Evolutionary conservation across 2,797 vertebrate genomes (phyloP).

Genomic region (Chaunax sp.): DNA sequence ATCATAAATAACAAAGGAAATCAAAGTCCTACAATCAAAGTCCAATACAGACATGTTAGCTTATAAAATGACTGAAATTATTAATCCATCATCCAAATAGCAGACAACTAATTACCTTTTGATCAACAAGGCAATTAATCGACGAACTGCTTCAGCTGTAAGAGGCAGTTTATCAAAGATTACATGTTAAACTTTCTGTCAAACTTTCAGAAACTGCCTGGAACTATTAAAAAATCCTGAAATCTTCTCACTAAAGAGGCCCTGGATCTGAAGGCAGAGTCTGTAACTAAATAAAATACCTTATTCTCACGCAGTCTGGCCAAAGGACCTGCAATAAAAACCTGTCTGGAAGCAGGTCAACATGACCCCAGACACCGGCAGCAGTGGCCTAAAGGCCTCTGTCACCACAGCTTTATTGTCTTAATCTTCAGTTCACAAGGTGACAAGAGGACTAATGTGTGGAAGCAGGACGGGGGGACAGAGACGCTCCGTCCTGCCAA

Average conservation of each 20-base stretch:
- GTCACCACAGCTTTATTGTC: constrained; percentile 65
- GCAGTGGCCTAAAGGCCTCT: constrained; percentile 26
- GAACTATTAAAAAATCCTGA: constrained; percentile 5
- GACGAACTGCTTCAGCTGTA: no score
- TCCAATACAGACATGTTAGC: no score
- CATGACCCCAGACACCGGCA: constrained; percentile 27
- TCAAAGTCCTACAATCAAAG: no score
- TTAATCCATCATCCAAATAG: no score
- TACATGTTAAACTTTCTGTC: neutral
- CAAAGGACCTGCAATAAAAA: constrained; percentile 71
- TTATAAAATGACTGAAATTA: no score
- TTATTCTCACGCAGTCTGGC: constrained; percentile 39
- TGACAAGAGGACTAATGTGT: constrained; percentile 13
- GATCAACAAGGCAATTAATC: neutral
- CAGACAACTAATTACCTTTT: no score
- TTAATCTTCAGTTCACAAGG: constrained; percentile 41
- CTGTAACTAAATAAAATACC: constrained; percentile 42
- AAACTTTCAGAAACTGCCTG: neutral
- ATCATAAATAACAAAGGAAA: no score
- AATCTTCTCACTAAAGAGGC: constrained; percentile 13
- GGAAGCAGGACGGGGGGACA: no score
- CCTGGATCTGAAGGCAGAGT: constrained; percentile 20
- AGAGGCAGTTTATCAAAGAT: no score
- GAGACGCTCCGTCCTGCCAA: no score
- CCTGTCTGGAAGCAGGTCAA: constrained; percentile 62